phyloP scores from a whole-genome alignment of 2,797 vertebrate species.

The Aulostomus chinensis region DNA sequence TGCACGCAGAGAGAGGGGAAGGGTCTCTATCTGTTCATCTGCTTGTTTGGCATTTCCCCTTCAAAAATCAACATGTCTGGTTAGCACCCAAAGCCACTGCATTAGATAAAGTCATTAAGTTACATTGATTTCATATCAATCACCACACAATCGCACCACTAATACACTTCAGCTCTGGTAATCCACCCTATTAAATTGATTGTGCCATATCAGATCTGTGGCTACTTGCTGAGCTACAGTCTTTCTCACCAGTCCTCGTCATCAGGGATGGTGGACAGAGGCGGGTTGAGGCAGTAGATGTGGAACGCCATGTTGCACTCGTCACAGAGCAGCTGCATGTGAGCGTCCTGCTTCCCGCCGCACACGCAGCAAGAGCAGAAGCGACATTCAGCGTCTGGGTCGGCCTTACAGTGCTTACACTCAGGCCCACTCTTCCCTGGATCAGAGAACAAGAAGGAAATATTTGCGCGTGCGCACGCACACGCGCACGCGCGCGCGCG shows the following conservation, averaged over 20 bases:
- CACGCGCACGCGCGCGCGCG: too few species aligned
- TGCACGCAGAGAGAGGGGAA: too few species aligned
- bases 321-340: slow-evolving; percentile 97
- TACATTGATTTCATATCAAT: slow-evolving; percentile 26
- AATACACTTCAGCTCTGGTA: slow-evolving; percentile 16
- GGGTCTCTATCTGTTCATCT: too few species aligned
- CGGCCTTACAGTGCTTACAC: slow-evolving; percentile 96
- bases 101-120: slow-evolving; percentile 25
- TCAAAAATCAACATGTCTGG: too few species aligned
- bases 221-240: too few species aligned
- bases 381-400: slow-evolving; percentile 92
- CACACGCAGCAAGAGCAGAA: slow-evolving; percentile 97
- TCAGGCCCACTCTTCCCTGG: slow-evolving; percentile 97
- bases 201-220: too few species aligned
- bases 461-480: too few species aligned
- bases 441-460: too few species aligned
- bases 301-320: slow-evolving; percentile 99
- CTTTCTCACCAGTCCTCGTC: slow-evolving; percentile 95
- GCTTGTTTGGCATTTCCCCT: too few species aligned
- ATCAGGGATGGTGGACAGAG: slow-evolving; percentile 93
- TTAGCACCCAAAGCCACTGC: neutral
- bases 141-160: slow-evolving; percentile 16
- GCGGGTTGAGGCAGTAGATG: slow-evolving; percentile 98
- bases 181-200: slow-evolving; percentile 24
- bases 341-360: slow-evolving; percentile 96